These are phyloP conservation scores for Melanotaenia duboulayi DNA, from an alignment of 2,113 vertebrate species.

Conservation along the genomic window DNA sequence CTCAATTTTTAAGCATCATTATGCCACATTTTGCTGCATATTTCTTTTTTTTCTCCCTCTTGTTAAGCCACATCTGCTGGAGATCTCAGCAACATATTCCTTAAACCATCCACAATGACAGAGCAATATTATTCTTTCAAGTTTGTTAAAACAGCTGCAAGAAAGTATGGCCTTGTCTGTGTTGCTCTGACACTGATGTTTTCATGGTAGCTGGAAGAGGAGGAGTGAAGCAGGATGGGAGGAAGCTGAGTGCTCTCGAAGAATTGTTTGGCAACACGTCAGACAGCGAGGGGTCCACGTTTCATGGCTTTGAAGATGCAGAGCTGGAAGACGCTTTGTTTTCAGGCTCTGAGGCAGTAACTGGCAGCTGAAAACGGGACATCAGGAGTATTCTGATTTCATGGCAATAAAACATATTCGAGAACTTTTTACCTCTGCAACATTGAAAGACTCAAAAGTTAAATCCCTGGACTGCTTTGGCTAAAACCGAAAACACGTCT, in stretches of 20 bases:
- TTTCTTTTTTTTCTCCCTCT: not conserved
- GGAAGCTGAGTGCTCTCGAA: slow-evolving; percentile 87
- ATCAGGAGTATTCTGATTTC: slow-evolving; percentile 7
- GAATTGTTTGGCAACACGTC: slow-evolving; percentile 92
- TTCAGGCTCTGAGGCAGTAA: slow-evolving; percentile 79
- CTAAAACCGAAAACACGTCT: slow-evolving; percentile 18
- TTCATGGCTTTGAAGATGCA: slow-evolving; percentile 94
- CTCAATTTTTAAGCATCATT: slow-evolving; percentile 44
- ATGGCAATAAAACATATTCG: not conserved
- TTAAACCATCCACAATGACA: slow-evolving; percentile 10
- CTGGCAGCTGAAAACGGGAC: slow-evolving; percentile 41
- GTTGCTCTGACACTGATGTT: slow-evolving; percentile 91
- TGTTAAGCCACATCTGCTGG: slow-evolving; percentile 34
- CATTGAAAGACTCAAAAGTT: slow-evolving; percentile 6
- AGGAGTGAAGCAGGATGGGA: slow-evolving; percentile 88
- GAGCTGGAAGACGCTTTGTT: slow-evolving; percentile 89
- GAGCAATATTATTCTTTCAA: slow-evolving; percentile 14
- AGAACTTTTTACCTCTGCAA: slow-evolving; percentile 9
- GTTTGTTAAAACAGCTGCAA: slow-evolving; percentile 42
- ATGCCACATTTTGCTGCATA: slow-evolving; percentile 43
- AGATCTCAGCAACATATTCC: slow-evolving; percentile 29
- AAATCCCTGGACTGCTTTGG: slow-evolving; percentile 14
- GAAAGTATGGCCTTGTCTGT: slow-evolving; percentile 76
- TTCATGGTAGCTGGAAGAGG: slow-evolving; percentile 91
- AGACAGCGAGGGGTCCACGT: slow-evolving; percentile 95